Base-by-base conservation (phyloP, 2,888 invertebrate species). In the Phengaris alcon region DNA sequence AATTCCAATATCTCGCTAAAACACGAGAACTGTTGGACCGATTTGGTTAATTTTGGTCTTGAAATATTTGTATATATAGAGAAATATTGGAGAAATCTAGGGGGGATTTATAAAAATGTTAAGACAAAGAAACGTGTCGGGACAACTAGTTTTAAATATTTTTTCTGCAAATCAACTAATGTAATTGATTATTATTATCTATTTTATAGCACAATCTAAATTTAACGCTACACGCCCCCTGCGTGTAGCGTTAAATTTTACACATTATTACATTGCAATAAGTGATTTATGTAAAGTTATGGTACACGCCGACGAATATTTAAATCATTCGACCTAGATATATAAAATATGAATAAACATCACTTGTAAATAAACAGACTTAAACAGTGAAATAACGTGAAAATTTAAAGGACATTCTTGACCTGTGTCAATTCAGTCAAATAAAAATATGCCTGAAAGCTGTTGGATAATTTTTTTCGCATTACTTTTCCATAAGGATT, bases 351-450 rank as follows among this genome's bases (percentile, higher is more conserved):
- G 64, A 35, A 64, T 64, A 44, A 44, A 12, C 64, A 44, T 64
- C 64, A 64, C 64, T 64, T 6, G 22, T 64, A 64, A 35, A 35
- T 64, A 64, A 35, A 35, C 35, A 35, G 35, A 35, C 2, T 35
- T 35, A 35, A 64, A 44, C 44, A 64, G 64, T 22, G 0, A 35
- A 64, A 64, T 64, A n/a, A 35, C 35, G 35, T 35, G 35, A 59
- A 64, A 52, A 52, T 64, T 22, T 35, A 64, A 64, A 64, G 64
- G 64, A 64, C 12, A 64, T 13, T 12, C 35, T 64, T 64, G 64
- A 44, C 64, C 12, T n/a, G n/a, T n/a, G n/a, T n/a, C n/a, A n/a
- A n/a, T n/a, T n/a, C n/a, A n/a, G n/a, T n/a, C n/a, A 7, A 64
- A 64, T 44, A 13, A 15, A 12, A 59, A 59, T 59, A 59, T 15